These are phyloP conservation scores for Nymphicus hollandicus DNA, from an alignment of 2,113 vertebrate genomes.

Conservation along the genomic window DNA sequence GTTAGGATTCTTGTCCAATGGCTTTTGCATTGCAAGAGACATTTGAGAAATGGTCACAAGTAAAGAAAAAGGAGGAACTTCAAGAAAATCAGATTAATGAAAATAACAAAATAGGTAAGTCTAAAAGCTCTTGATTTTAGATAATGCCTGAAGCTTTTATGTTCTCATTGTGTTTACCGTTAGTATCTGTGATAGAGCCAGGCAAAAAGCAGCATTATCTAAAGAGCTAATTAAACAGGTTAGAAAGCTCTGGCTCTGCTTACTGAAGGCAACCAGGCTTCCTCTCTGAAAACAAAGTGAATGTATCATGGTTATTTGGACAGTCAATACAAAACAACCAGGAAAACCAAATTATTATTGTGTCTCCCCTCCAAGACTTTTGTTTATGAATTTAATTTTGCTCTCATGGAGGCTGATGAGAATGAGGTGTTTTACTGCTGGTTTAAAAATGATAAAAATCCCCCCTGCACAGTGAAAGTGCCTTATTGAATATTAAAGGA, in stretches of 20 bases:
- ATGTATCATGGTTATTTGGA: neutral
- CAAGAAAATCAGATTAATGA: neutral
- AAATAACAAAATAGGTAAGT: neutral
- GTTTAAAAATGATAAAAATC: neutral
- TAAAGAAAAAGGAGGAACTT: neutral
- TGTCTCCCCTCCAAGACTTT: neutral
- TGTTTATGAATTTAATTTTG: neutral
- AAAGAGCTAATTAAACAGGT: neutral
- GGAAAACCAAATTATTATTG: neutral
- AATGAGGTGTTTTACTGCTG: neutral
- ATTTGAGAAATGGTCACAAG: neutral
- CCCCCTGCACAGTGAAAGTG: neutral
- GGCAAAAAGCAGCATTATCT: neutral
- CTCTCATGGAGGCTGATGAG: neutral
- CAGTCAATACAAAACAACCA: neutral
- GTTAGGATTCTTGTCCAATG: neutral
- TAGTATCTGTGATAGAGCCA: neutral
- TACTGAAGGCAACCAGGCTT: neutral
- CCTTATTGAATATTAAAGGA: neutral
- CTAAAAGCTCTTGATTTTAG: neutral
- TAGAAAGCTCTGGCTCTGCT: neutral
- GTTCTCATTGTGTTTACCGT: neutral
- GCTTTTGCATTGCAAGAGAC: neutral
- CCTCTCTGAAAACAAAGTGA: neutral
- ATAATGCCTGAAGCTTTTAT: neutral